phyloP scores from a whole-genome alignment of 2,797 vertebrate species.

The Podarcis siculus region DNA sequence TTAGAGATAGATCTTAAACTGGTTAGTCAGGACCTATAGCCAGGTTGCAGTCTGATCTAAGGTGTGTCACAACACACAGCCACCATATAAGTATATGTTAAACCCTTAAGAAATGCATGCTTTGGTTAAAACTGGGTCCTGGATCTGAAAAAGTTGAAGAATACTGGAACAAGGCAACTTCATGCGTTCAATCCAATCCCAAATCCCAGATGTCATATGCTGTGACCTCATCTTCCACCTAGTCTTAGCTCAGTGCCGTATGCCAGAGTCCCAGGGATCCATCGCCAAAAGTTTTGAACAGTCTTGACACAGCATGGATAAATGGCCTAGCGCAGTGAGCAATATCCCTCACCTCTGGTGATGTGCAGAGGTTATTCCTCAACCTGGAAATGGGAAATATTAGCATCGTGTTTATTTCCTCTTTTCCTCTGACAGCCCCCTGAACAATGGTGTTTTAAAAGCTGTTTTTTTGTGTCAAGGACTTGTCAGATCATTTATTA shows the following conservation, averaged over 20 bases:
- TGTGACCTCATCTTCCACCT: background rate
- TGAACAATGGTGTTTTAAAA: slow-evolving; percentile 28
- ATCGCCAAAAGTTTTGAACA: background rate
- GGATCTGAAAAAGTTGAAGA: too few relatives aligned
- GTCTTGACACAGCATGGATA: background rate
- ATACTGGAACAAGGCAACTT: background rate
- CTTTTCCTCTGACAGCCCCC: background rate
- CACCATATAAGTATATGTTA: too few relatives aligned
- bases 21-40: too few relatives aligned
- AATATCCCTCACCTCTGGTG: background rate
- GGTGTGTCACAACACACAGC: too few relatives aligned
- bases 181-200: background rate
- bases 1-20: background rate
- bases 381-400: slow-evolving; percentile 10
- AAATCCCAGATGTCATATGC: background rate
- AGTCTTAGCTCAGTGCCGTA: background rate
- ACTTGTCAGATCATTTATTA: slow-evolving; percentile 44
- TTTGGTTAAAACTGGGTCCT: too few relatives aligned
- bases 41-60: too few relatives aligned
- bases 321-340: background rate
- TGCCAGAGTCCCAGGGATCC: background rate
- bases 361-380: background rate
- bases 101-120: too few relatives aligned
- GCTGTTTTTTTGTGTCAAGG: slow-evolving; percentile 47
- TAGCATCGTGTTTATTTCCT: slow-evolving; percentile 15